phyloP scores from a whole-genome alignment of 2,113 vertebrate species.

The Eonycteris spelaea region DNA sequence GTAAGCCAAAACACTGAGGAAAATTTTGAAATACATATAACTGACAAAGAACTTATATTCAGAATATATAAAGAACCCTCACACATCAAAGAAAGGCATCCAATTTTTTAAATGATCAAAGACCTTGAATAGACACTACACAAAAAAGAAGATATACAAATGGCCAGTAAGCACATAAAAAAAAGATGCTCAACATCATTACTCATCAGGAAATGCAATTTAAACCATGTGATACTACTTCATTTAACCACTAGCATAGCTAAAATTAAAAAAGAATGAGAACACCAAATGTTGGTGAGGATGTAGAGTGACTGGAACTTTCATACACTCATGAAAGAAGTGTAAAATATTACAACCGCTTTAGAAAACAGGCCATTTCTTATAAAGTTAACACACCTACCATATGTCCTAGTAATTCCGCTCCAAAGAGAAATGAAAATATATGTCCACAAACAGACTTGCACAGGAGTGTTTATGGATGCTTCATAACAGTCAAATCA shows the following conservation, averaged over 20 bases:
- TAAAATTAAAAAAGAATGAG: constrained; percentile 27
- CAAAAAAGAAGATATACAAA: neutral
- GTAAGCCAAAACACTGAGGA: neutral
- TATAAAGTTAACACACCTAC: neutral
- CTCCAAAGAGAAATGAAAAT: constrained; percentile 32
- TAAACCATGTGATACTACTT: neutral
- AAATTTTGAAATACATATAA: neutral
- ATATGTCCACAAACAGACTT: neutral
- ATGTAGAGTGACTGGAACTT: neutral
- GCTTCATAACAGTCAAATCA: neutral
- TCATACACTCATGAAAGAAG: neutral
- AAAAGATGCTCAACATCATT: neutral
- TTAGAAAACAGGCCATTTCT: neutral
- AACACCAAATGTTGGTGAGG: neutral
- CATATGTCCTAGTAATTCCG: neutral
- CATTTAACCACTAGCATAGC: neutral
- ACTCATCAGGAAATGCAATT: constrained; percentile 26
- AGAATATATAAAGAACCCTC: neutral
- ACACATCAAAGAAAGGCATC: neutral
- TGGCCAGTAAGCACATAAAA: neutral
- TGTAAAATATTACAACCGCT: neutral
- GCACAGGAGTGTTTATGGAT: neutral
- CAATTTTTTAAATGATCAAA: neutral
- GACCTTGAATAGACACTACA: neutral
- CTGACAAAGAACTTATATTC: neutral